phyloP scores from a whole-genome alignment of 2,113 vertebrate species.

The Chitala chitala region DNA sequence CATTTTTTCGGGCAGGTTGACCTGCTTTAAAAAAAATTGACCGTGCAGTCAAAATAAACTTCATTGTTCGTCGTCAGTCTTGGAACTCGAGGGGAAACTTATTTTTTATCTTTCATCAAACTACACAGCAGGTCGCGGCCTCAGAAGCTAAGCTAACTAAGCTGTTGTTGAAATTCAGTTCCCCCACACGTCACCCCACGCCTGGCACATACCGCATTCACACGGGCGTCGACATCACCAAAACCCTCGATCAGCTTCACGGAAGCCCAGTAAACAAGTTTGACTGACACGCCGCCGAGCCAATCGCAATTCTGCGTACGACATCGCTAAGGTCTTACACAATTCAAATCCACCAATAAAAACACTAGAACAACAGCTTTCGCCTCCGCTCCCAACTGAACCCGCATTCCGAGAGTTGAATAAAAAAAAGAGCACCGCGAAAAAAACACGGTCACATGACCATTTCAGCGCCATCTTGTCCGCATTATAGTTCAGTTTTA shows the following conservation, averaged over 20 bases:
- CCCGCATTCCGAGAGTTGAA: slow-evolving; percentile 30
- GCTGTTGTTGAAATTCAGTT: neutral
- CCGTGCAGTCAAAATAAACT: too few relatives aligned
- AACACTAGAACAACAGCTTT: slow-evolving; percentile 26
- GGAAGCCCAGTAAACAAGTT: slow-evolving; percentile 18
- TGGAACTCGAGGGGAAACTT: too few relatives aligned
- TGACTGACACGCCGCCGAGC: slow-evolving; percentile 10
- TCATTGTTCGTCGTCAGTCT: too few relatives aligned
- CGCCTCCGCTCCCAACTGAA: slow-evolving; percentile 38
- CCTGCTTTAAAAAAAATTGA: too few relatives aligned
- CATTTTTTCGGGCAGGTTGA: too few relatives aligned
- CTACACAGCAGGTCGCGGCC: neutral
- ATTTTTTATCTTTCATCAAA: neutral
- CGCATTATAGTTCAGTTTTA: slow-evolving; percentile 38
- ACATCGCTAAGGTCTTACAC: neutral
- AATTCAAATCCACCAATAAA: slow-evolving; percentile 47
- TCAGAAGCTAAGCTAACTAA: neutral
- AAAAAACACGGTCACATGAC: slow-evolving; percentile 54
- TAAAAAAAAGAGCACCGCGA: slow-evolving; percentile 21
- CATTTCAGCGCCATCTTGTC: slow-evolving; percentile 47
- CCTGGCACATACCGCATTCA: slow-evolving; percentile 15
- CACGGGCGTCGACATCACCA: slow-evolving; percentile 11
- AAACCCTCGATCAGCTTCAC: slow-evolving; percentile 6
- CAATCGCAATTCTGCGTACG: slow-evolving; percentile 16
- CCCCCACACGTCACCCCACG: slow-evolving; percentile 12